These are phyloP conservation scores for Phylloscopus trochiloides DNA, from an alignment of 2,113 vertebrate species.

Conservation along the genomic window DNA sequence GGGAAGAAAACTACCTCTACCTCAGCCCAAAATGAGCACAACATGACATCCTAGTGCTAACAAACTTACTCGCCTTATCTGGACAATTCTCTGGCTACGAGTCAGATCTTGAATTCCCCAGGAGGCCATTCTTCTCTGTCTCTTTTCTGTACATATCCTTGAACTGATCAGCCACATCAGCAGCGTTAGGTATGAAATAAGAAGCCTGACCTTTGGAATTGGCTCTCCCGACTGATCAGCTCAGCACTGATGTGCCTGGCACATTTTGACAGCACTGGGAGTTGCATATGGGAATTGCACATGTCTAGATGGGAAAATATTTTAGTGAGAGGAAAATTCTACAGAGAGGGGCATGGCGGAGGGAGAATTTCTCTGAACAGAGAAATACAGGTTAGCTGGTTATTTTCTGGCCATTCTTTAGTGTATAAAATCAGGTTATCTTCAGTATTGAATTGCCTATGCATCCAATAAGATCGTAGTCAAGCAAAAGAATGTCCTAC, in stretches of 20 bases:
- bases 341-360: background rate
- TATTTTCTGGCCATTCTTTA: background rate
- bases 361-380: background rate
- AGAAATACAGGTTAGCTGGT: background rate
- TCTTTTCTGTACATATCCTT: constrained; percentile 38
- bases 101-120: background rate
- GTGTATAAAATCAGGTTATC: background rate
- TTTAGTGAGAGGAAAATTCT: background rate
- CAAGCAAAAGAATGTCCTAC: background rate
- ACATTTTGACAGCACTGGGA: constrained; percentile 38
- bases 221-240: constrained; percentile 31
- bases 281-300: constrained; percentile 27
- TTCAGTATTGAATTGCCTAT: background rate
- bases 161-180: constrained; percentile 50
- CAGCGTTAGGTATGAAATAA: constrained; percentile 50
- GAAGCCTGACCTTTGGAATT: constrained; percentile 60
- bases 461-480: background rate
- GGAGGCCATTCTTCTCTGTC: background rate
- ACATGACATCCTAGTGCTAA: background rate
- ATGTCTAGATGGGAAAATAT: constrained; percentile 39
- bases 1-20: background rate
- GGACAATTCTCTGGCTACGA: background rate
- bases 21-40: background rate
- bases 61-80: background rate
- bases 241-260: constrained; percentile 40